Evolutionary conservation across 2,888 invertebrate genomes (phyloP), one percentile per base, ranked within the genome.

Genomic region (Dinocampus coccinellae): DNA sequence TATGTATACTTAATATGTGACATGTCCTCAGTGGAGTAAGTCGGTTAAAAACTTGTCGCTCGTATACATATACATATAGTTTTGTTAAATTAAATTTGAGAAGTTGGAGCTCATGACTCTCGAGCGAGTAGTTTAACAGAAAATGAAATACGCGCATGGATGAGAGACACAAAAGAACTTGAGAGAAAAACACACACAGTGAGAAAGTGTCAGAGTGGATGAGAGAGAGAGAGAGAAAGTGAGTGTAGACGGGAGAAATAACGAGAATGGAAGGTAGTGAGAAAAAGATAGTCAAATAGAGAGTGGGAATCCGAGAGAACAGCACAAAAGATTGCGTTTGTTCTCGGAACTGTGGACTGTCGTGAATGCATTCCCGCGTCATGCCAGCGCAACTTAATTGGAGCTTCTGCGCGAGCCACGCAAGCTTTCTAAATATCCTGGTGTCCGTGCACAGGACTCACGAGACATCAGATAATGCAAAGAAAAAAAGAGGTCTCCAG

Each of bases 321-420:
- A 26, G 26, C 22, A 62, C 29, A 36, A 34, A 36, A 33, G 36
- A 60, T 16, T 65, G 55, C 55, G 55, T 71, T 67, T 62, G 71
- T 71, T 66, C 62, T 62, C 36, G 33, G 29, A 60, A 53, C 33
- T 36, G 66, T 29, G 26, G 42, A 67, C 61, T 62, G 62, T 71
- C 57, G 72, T 72, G 67, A 76, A 75, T 75, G 75, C 73, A 76
- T 77, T 77, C 71, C 75, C 75, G 73, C 77, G 75, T 75, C 74
- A 58, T 70, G 75, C 69, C 70, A 42, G 65, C 70, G 74, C 72
- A 74, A 73, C 74, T 74, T 75, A 77, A 77, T 77, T 75, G 72
- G 70, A 76, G 73, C 74, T 74, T 77, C 72, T 16, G 26, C 16
- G 39, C 39, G 47, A 63, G 62, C 16, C 47, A 16, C 47, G 29